Base-by-base conservation (phyloP, 2,797 vertebrate genomes). In the Lepus townsendii region DNA sequence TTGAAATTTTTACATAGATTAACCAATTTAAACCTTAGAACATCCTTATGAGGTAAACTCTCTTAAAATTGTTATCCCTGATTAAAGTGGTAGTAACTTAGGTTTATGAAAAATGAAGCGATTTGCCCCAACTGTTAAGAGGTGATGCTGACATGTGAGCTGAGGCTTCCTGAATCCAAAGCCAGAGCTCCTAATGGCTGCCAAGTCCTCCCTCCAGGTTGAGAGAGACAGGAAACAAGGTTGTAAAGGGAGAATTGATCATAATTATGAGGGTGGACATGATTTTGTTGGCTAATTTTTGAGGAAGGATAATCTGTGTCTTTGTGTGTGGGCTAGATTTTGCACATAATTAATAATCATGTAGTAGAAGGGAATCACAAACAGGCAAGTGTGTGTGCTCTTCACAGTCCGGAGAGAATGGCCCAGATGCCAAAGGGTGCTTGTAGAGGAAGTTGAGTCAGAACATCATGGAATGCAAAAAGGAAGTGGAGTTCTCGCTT, bases 361-460 rank as follows among this genome's bases (percentile, higher is more conserved):
- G 17, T 5, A 38, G 52, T 63, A 86, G 84, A 87, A 71, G 71
- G 13, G 50, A 90, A 57, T 83, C 83, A 38, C 30, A 66, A 47
- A 85, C 38, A 69, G 69, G 65, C 75, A 50, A 86, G 11, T 30
- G n/a, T n/a, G 24, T 75, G 63, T 69, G 66, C 50, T 90, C 66
- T 68, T 63, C 47, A 42, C 16, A 4, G 14, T 88, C 38, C 57
- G 6, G 14, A 35, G 17, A 71, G 92, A 76, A 66, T 5, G 94
- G 63, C 66, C 22, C 17, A 50, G 77, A 83, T 32, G 24, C 26
- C 17, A 72, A 79, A 35, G 42, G 88, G 86, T 89, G 69, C 66
- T 65, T 90, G 80, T 79, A 72, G 82, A 96, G 94, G 79, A 95
- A 83, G 65, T 32, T 78, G 90, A 90, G 47, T 95, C 68, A 78